A percentile compares a stretch with the other conserved stretches of the same genome.
Evolutionary conservation across 92 coral and sea anemone species (phyloP).

Genomic region (Zoanthus solanderi): DNA sequence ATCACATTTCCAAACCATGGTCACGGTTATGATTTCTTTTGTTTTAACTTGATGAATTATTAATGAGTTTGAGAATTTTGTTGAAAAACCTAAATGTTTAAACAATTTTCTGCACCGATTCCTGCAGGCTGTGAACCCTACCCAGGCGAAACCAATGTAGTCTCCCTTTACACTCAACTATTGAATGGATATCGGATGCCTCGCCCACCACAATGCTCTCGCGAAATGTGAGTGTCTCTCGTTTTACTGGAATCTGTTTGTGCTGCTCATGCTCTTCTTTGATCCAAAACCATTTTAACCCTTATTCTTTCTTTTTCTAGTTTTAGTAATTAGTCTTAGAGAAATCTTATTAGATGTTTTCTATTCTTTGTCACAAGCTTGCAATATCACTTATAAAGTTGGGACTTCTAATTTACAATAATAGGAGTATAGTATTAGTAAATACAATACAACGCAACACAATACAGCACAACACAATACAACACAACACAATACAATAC

Average conservation of each 20-base stretch:
- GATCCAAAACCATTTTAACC: not conserved
- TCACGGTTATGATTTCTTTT: too few species aligned
- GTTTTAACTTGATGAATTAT: too few species aligned
- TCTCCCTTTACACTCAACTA: not conserved
- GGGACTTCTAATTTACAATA: not conserved
- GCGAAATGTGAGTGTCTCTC: conserved; percentile 10
- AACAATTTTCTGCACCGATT: too few species aligned
- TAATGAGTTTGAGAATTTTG: too few species aligned
- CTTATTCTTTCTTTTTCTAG: not conserved
- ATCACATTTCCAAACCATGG: too few species aligned
- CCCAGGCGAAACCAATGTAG: not conserved
- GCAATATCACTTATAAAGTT: not conserved
- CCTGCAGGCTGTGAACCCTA: too few species aligned
- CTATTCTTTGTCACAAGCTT: not conserved
- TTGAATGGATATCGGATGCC: conserved; percentile 8
- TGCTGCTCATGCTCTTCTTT: not conserved
- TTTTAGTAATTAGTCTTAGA: not conserved
- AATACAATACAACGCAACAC: too few species aligned
- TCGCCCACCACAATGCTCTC: conserved; percentile 24
- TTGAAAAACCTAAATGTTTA: too few species aligned
- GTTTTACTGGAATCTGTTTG: not conserved
- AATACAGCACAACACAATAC: too few species aligned
- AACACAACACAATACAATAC: too few species aligned
- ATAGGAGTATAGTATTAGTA: too few species aligned
- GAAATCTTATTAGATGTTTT: not conserved